A percentile compares a stretch with the other conserved stretches of the same genome.
These are phyloP conservation scores for Porites cylindrica DNA, from an alignment of 92 coral and sea anemone genomes.

Conservation along the genomic window DNA sequence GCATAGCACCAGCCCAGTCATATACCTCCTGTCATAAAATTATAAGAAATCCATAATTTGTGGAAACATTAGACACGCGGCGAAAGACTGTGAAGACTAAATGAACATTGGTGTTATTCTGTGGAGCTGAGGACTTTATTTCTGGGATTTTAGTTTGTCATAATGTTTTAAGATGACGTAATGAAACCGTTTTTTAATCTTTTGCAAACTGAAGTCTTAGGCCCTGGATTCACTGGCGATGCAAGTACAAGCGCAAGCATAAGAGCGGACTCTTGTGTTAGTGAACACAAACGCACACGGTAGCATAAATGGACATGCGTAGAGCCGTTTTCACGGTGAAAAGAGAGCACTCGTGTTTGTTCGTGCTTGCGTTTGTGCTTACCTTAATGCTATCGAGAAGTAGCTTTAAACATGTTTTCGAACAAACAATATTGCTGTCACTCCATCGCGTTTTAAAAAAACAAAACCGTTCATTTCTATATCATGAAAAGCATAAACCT, in stretches of 20 bases:
- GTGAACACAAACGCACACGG: slow-evolving; percentile 6
- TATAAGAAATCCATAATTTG: not conserved
- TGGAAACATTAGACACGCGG: not conserved
- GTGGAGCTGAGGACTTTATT: slow-evolving; percentile 4
- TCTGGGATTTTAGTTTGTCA: not conserved
- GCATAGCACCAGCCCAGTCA: slow-evolving; percentile 6
- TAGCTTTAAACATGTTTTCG: slow-evolving; percentile 5
- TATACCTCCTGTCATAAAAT: not conserved
- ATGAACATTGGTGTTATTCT: not conserved
- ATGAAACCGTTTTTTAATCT: not conserved
- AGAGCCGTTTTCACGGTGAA: slow-evolving; percentile 5
- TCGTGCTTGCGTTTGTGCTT: no score
- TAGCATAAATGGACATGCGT: not conserved
- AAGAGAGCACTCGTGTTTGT: not conserved
- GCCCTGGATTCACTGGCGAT: slow-evolving; percentile 1
- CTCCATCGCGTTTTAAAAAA: not conserved
- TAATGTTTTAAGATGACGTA: not conserved
- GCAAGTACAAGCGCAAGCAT: no score
- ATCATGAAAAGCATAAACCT: not conserved
- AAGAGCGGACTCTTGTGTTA: not conserved
- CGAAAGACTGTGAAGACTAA: slow-evolving; percentile 11
- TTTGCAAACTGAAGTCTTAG: slow-evolving; percentile 2
- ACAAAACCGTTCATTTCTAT: not conserved
- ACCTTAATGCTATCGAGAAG: not conserved
- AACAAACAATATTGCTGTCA: not conserved